Percentiles rank a stretch among this genome's conserved stretches.
Conservation (phyloP, 2,113 vertebrate species). For the Columba livia region DNA sequence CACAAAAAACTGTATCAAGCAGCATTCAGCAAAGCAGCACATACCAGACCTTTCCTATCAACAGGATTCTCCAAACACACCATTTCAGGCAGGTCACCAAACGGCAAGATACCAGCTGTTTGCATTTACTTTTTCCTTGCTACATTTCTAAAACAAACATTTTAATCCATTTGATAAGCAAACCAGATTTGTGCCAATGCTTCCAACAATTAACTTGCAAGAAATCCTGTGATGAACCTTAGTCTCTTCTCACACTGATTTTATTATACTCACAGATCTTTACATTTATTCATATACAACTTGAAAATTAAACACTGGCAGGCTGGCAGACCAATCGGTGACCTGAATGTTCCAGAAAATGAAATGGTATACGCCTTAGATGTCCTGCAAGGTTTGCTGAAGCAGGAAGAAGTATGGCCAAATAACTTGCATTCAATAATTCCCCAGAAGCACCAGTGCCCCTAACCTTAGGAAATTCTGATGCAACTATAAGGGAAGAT, state of each 20-base stretch:
- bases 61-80: background rate
- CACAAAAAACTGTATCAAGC: background rate
- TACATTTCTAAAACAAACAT: background rate
- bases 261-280: slow-evolving; percentile 10
- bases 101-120: background rate
- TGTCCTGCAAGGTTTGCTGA: slow-evolving; percentile 36
- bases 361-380: slow-evolving; percentile 39
- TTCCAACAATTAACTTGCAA: slow-evolving; percentile 20
- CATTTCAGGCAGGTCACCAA: background rate
- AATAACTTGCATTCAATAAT: slow-evolving; percentile 46
- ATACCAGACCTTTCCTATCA: background rate
- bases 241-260: slow-evolving; percentile 24
- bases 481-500: background rate
- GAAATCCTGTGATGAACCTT: slow-evolving; percentile 19
- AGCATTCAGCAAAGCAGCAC: background rate
- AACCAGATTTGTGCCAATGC: background rate
- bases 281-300: background rate
- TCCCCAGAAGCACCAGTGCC: background rate
- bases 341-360: slow-evolving; percentile 37
- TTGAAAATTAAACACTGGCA: background rate
- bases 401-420: slow-evolving; percentile 4
- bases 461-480: background rate
- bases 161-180: background rate
- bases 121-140: background rate
- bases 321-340: slow-evolving; percentile 42